Percentiles rank a stretch among this genome's conserved stretches.
Evolutionary conservation across 2,888 invertebrate genomes (phyloP).

Genomic region (Anticlea derivata): DNA sequence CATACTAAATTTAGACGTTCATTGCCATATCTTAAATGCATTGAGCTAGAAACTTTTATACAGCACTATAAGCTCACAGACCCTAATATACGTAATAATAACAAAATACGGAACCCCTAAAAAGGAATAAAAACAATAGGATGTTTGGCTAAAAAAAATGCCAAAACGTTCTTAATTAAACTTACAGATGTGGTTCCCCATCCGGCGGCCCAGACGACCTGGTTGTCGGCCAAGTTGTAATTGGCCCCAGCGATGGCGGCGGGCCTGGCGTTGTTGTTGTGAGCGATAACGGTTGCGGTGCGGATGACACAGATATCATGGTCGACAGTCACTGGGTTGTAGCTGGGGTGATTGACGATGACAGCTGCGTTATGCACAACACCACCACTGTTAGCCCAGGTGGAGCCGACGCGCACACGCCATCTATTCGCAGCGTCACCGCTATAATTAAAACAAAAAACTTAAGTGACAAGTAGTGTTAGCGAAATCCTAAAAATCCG

Average conservation of each 20-base stretch:
- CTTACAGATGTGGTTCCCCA: constrained; percentile 59
- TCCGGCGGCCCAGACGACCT: constrained; percentile 56
- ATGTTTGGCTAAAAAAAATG: too few species aligned
- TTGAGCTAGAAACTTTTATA: too few species aligned
- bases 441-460: constrained; percentile 32
- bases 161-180: background rate
- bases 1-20: too few species aligned
- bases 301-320: constrained; percentile 53
- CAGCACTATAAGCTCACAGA: too few species aligned
- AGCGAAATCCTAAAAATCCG: too few species aligned
- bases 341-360: constrained; percentile 52
- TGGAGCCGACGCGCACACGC: constrained; percentile 55
- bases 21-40: too few species aligned
- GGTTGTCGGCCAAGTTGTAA: constrained; percentile 52
- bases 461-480: background rate
- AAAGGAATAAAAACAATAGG: too few species aligned
- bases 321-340: constrained; percentile 44
- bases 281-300: constrained; percentile 29
- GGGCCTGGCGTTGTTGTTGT: constrained; percentile 19
- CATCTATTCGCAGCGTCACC: constrained; percentile 40
- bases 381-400: constrained; percentile 54
- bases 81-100: too few species aligned
- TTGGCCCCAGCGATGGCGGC: constrained; percentile 42
- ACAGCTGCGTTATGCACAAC: constrained; percentile 31
- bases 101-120: too few species aligned